These are phyloP conservation scores for Diorhabda sublineata DNA, from an alignment of 1,140 invertebrate genomes.

Conservation along the genomic window DNA sequence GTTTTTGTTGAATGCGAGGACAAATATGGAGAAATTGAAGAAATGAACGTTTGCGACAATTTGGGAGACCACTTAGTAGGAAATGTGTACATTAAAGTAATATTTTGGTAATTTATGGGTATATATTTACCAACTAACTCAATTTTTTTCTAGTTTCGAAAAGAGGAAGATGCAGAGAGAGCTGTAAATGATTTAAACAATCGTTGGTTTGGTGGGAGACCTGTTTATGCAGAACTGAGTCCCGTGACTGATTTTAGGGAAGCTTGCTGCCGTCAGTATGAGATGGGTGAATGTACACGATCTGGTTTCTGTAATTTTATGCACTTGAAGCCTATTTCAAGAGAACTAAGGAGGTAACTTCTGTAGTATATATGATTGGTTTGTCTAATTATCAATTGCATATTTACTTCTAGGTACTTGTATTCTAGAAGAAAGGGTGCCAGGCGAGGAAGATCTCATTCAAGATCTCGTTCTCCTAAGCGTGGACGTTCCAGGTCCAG, in stretches of 20 bases:
- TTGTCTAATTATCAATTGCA: not conserved
- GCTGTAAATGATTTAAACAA: constrained; percentile 96
- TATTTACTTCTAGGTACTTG: constrained; percentile 51
- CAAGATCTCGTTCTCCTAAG: constrained; percentile 47
- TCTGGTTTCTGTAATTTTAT: constrained; percentile 99
- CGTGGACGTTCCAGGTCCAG: constrained; percentile 46
- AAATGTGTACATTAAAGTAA: constrained; percentile 95
- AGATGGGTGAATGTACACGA: constrained; percentile 97
- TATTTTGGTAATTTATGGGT: not conserved
- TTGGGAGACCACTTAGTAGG: constrained; percentile 96
- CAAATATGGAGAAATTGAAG: constrained; percentile 99
- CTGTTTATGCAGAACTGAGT: constrained; percentile 95
- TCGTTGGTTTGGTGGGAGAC: constrained; percentile 97
- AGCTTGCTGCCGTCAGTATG: constrained; percentile 98
- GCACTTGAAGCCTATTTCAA: constrained; percentile 97
- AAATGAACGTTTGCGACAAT: constrained; percentile 99
- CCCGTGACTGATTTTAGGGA: constrained; percentile 99
- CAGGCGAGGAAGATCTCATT: constrained; percentile 41
- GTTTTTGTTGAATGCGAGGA: constrained; percentile 98
- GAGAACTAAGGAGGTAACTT: constrained; percentile 77
- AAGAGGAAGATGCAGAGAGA: constrained; percentile 97
- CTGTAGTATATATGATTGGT: constrained; percentile 9
- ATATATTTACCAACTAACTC: not conserved
- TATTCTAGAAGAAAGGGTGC: constrained; percentile 56
- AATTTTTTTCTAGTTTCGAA: constrained; percentile 70